Conservation (phyloP, 2,888 invertebrate species). For the Phyllotreta cruciferae region DNA sequence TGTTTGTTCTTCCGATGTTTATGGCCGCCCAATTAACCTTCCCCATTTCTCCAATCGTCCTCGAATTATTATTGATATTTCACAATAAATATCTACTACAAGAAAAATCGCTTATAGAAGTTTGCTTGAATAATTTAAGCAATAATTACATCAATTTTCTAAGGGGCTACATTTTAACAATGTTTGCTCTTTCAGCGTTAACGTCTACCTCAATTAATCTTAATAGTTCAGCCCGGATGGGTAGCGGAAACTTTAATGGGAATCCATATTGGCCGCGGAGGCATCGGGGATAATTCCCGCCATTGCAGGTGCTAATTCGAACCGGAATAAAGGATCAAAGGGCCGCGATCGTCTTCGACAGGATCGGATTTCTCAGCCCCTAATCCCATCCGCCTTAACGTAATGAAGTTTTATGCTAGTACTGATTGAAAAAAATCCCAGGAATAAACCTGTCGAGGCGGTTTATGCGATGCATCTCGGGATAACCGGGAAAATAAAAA, state of each 20-base stretch:
- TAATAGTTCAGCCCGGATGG: slow-evolving; percentile 33
- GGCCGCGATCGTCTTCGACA: slow-evolving; percentile 15
- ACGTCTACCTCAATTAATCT: slow-evolving; percentile 38
- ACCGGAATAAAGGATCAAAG: slow-evolving; percentile 38
- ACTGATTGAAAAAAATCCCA: too few relatives aligned
- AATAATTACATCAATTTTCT: background rate
- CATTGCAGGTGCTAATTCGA: slow-evolving; percentile 41
- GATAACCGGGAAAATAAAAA: too few relatives aligned
- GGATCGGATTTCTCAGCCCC: background rate
- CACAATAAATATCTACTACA: too few relatives aligned
- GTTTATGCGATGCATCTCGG: background rate
- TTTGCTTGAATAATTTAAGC: too few relatives aligned
- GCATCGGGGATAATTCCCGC: slow-evolving; percentile 25
- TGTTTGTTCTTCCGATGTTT: slow-evolving; percentile 29
- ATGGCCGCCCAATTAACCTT: slow-evolving; percentile 20
- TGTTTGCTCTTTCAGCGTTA: slow-evolving; percentile 40
- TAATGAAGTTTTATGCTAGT: too few relatives aligned
- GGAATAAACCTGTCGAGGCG: too few relatives aligned
- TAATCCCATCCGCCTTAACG: too few relatives aligned
- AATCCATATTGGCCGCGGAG: slow-evolving; percentile 37
- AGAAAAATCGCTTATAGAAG: too few relatives aligned
- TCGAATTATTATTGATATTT: too few relatives aligned
- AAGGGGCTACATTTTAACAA: slow-evolving; percentile 30
- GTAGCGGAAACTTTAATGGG: slow-evolving; percentile 38
- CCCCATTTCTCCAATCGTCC: background rate